Conservation (phyloP, 2,797 vertebrate species). For the Pelobates cultripes region DNA sequence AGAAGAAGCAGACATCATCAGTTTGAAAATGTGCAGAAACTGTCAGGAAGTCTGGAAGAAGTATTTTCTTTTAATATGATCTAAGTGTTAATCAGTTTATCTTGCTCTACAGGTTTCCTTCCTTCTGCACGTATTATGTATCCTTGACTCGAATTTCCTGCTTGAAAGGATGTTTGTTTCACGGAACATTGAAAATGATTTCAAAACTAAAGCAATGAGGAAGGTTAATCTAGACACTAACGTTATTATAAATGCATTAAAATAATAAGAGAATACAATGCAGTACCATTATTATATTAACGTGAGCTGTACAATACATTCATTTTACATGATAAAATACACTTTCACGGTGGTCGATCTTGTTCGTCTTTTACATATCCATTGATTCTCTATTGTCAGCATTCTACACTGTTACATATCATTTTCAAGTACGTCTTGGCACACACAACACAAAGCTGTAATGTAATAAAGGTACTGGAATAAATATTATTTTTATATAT, state of each 20-base stretch:
- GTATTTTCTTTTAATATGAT: constrained; percentile 30
- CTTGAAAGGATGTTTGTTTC: constrained; percentile 29
- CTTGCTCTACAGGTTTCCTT: constrained; percentile 42
- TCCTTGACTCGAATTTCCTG: constrained; percentile 27
- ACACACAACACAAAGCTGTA: too few relatives aligned
- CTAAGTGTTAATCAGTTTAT: constrained; percentile 36
- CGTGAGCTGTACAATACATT: neutral
- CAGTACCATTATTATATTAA: neutral
- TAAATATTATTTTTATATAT: too few relatives aligned
- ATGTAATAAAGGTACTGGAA: too few relatives aligned
- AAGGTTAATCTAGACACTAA: neutral
- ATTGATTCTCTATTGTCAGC: too few relatives aligned
- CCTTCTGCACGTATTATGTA: constrained; percentile 15
- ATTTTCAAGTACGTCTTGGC: too few relatives aligned
- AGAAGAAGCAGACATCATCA: too few relatives aligned
- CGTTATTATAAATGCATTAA: constrained; percentile 1
- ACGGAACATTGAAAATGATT: constrained; percentile 20
- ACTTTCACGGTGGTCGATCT: too few relatives aligned
- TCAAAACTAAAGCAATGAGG: constrained; percentile 23
- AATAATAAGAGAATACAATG: neutral
- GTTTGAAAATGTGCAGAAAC: neutral
- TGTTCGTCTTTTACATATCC: too few relatives aligned
- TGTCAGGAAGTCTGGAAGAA: constrained; percentile 18
- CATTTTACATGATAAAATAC: too few relatives aligned
- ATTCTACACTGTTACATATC: too few relatives aligned